Evolutionary conservation across 2,113 vertebrate genomes (phyloP), one percentile per base, ranked within the genome.

Genomic region (Archocentrus centrarchus): DNA sequence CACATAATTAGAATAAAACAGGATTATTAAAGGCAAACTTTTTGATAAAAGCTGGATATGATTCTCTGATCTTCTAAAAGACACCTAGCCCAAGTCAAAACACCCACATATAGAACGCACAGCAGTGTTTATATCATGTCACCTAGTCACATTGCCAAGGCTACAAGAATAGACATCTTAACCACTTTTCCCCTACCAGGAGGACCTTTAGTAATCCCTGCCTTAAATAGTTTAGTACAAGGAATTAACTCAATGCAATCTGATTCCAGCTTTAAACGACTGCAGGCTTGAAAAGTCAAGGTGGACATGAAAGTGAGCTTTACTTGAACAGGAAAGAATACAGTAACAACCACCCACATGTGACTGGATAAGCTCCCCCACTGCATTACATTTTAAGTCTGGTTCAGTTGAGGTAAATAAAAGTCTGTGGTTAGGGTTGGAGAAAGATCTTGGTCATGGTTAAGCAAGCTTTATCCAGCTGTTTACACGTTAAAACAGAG

Each of bases 211-310:
- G 80, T 95, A 96, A 96, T 94, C 93, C 50, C 50, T 27, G 39
- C 92, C 90, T 94, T 95, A 95, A 95, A 95, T 95, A 93, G 93
- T 94, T 92, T 86, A 95, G 93, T 85, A 87, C 89, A 89, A 91
- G 91, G 94, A 93, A 87, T 96, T 96, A 93, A 90, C 89, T 92
- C 91, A 75, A 30, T 88, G 89, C 88, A 94, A 93, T 94, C 94
- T 95, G 82, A 92, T 94, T 95, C 77, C 81, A 90, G 92, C 84
- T 87, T 88, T 80, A 93, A 75, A 86, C 24, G 41, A 59, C 66
- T 37, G 68, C 66, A 59, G 88, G 82, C 86, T 88, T 79, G 84
- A 88, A 83, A 91, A 87, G 86, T 92, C 83, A 92, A 88, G 87
- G 86, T 87, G 66, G 88, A 50, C 32, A 79, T 58, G 27, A 73